Conservation (phyloP, 2,888 invertebrate species). For the Pristionchus fissidentatus region DNA sequence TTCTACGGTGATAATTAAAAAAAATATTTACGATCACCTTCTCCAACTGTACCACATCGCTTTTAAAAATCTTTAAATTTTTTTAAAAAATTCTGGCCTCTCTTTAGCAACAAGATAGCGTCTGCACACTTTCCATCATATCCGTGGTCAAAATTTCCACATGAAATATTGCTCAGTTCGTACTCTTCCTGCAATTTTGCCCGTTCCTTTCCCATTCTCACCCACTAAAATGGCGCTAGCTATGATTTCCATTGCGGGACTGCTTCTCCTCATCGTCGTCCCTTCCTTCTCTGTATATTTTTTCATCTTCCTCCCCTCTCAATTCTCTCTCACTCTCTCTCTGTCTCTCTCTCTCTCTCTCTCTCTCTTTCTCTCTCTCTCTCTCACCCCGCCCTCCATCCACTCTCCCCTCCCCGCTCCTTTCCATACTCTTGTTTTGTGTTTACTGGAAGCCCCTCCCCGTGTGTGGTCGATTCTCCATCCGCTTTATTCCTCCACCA, state of each 20-base stretch:
- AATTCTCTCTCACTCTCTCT: background rate
- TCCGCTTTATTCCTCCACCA: conserved; percentile 2
- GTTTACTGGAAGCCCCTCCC: conserved; percentile 1
- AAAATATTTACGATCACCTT: too few relatives aligned
- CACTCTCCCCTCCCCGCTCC: background rate
- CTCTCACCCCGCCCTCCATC: background rate
- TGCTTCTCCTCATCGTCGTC: background rate
- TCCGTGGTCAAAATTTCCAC: too few relatives aligned
- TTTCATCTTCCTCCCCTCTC: background rate
- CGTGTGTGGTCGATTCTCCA: too few relatives aligned
- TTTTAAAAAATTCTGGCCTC: too few relatives aligned
- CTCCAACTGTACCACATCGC: too few relatives aligned
- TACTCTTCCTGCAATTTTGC: too few relatives aligned
- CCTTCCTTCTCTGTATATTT: background rate
- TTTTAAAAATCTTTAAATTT: too few relatives aligned
- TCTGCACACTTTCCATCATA: too few relatives aligned
- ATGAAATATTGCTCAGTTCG: too few relatives aligned
- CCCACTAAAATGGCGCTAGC: background rate
- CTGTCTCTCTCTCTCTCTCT: background rate
- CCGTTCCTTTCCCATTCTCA: too few relatives aligned
- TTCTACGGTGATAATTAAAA: too few relatives aligned
- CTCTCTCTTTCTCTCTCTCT: background rate
- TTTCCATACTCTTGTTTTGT: conserved; percentile 1
- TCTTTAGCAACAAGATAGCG: too few relatives aligned
- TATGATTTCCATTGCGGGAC: background rate